Base-by-base conservation (phyloP, 1,140 invertebrate genomes). In the Drosophila ogumai region DNA sequence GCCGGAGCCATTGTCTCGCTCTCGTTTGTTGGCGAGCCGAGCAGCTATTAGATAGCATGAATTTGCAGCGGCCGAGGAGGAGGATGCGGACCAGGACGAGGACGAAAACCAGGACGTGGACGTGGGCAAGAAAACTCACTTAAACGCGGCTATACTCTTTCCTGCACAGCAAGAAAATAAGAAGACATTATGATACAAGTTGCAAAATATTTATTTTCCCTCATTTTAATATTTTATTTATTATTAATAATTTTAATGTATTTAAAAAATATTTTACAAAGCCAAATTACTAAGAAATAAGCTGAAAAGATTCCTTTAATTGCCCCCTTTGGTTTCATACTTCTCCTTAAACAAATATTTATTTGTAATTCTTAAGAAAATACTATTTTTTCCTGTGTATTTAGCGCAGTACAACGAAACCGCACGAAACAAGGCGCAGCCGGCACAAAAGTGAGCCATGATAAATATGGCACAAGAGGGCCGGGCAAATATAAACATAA, bases 1-100 rank as follows among this genome's bases (percentile, higher is more conserved):
- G 76, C 84, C 73, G 78, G 68, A 67, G 84, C 84, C 71, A 90
- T 87, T 87, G 84, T 87, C 64, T 87, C 79, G 67, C 73, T 75
- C 63, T 66, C 64, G 67, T 77, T 75, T 75, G 71, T 25, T 47
- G 59, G 50, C 59, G 36, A 43, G 50, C 61, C 72, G 52, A 76
- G 60, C 41, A 58, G 65, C 66, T 71, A 69, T 78, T 79, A 78
- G 75, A 79, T 72, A 79, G 75, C 75, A 36, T 71, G 58, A 78
- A 78, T 76, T 75, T 76, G 55, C 74, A 56, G 41, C 65, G 54
- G 55, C 60, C 74, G 34, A 73, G 61, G 50, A 22, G 12, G 12
- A 19, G 31, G n/a, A 28, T 17, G 31, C n/a, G 22, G 12, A 60
- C 32, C 22, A 40, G 46, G 44, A 46, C 54, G n/a, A 47, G 32